phyloP scores from a whole-genome alignment of 1,140 invertebrate species.

The Musca vetustissima region DNA sequence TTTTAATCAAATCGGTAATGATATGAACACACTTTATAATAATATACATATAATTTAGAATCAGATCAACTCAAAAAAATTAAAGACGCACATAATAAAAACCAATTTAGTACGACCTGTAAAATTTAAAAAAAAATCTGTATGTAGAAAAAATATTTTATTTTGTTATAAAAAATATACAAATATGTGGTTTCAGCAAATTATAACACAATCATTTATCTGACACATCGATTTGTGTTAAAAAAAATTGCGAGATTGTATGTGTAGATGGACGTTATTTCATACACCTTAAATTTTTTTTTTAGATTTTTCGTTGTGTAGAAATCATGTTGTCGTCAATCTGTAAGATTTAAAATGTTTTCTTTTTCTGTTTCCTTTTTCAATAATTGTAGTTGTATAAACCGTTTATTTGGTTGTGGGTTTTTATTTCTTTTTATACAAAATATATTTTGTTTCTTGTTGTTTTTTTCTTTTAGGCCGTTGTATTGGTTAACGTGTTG shows the following conservation, averaged over 20 bases:
- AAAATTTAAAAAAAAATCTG: background rate
- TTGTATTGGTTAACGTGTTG: background rate
- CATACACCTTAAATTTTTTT: too few species aligned
- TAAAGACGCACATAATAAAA: background rate
- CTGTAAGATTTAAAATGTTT: background rate
- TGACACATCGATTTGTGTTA: too few species aligned
- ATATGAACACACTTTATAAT: slow-evolving; percentile 23
- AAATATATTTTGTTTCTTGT: background rate
- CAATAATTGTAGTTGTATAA: background rate
- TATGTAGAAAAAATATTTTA: too few species aligned
- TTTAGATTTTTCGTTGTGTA: too few species aligned
- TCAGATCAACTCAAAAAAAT: background rate
- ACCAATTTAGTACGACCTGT: too few species aligned
- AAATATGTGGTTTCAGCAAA: too few species aligned
- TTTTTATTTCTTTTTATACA: background rate
- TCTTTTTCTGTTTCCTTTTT: background rate
- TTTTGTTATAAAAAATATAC: too few species aligned
- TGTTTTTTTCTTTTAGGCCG: background rate
- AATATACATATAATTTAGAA: slow-evolving; percentile 3
- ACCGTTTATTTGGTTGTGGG: background rate
- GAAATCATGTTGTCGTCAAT: too few species aligned
- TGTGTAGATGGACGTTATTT: too few species aligned
- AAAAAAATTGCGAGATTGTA: too few species aligned
- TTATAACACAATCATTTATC: too few species aligned
- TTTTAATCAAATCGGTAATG: background rate